A percentile compares a stretch with the other conserved stretches of the same genome.
Conservation (phyloP, 2,888 invertebrate species). For the Epinotia brunnichana region DNA sequence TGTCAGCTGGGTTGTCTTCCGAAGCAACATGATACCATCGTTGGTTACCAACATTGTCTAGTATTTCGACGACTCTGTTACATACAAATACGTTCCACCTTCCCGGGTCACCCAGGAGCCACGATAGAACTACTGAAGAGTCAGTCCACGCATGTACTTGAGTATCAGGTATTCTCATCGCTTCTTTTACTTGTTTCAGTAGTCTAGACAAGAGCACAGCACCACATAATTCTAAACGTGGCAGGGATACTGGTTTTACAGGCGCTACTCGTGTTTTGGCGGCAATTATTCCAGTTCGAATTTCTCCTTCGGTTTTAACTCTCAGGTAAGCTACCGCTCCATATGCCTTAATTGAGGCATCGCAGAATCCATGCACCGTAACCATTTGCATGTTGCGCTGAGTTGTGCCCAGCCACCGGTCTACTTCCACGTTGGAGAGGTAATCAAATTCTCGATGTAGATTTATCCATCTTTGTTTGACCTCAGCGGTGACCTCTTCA, state of each 20-base stretch:
- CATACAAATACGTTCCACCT: constrained; percentile 44
- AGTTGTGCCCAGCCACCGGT: constrained; percentile 13
- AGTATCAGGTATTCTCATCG: constrained; percentile 37
- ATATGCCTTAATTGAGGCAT: constrained; percentile 41
- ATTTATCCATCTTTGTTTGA: constrained; percentile 19
- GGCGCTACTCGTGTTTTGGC: constrained; percentile 36
- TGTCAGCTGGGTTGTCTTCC: background rate
- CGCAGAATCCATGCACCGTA: constrained; percentile 35
- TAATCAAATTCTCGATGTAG: constrained; percentile 1
- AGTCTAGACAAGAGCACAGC: constrained; percentile 38
- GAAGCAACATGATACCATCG: background rate
- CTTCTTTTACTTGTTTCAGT: constrained; percentile 33
- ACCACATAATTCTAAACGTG: too few species aligned
- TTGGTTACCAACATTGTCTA: background rate
- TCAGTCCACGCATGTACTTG: constrained; percentile 44
- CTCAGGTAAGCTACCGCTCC: constrained; percentile 40
- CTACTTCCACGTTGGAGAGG: constrained; percentile 7
- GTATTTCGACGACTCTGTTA: constrained; percentile 39
- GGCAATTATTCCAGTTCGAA: constrained; percentile 17
- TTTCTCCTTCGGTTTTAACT: background rate
- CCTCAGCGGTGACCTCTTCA: background rate
- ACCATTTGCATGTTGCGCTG: constrained; percentile 1
- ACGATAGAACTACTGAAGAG: constrained; percentile 42
- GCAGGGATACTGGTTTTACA: constrained; percentile 27
- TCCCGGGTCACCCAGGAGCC: constrained; percentile 43